Evolutionary conservation across 1,140 invertebrate species (phyloP).

Genomic region (Eumeta japonica): DNA sequence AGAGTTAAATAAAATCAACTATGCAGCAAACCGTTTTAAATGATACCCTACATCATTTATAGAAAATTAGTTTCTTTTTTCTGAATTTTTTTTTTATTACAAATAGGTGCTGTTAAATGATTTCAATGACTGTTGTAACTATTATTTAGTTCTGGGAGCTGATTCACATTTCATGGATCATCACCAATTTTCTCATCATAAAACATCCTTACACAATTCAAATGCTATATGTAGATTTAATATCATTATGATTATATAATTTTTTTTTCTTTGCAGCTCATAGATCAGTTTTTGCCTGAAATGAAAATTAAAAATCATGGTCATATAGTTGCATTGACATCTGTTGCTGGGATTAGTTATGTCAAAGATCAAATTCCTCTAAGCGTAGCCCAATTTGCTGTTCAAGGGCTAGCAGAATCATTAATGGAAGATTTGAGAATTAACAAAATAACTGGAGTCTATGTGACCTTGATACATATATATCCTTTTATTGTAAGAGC

Average conservation of each 20-base stretch:
- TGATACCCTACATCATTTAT: no score
- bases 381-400: slow-evolving; percentile 71
- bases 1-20: no score
- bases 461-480: slow-evolving; percentile 62
- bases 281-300: slow-evolving; percentile 65
- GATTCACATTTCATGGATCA: no score
- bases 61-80: no score
- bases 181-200: no score
- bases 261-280: slow-evolving; percentile 51
- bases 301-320: slow-evolving; percentile 67
- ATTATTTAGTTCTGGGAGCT: no score
- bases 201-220: background rate
- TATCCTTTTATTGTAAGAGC: slow-evolving; percentile 64
- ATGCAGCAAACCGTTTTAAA: no score
- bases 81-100: no score
- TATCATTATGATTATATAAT: background rate
- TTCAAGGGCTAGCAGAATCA: slow-evolving; percentile 65
- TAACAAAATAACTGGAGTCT: slow-evolving; percentile 54
- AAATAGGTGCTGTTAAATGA: no score
- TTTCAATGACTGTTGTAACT: no score
- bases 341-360: slow-evolving; percentile 68
- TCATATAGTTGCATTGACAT: slow-evolving; percentile 70
- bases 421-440: slow-evolving; percentile 61
- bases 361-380: slow-evolving; percentile 64
- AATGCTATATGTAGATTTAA: background rate